Conservation (phyloP, 2,113 vertebrate species). For the Zosterops japonicus region DNA sequence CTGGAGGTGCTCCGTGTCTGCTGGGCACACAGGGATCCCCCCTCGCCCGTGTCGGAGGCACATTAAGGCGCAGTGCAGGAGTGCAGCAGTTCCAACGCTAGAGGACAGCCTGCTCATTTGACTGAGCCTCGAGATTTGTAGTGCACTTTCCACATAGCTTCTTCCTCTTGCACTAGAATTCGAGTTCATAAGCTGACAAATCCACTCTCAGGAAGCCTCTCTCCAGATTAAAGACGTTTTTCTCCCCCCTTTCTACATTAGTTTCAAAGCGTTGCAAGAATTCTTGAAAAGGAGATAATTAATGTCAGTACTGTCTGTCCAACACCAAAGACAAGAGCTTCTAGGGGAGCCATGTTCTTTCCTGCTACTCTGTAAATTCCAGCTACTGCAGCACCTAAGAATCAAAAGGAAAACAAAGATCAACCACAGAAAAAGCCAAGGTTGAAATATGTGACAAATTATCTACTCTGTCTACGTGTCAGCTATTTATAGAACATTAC, state of each 20-base stretch:
- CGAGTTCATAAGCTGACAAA: neutral
- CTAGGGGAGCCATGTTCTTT: conserved; percentile 94
- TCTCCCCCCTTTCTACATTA: neutral
- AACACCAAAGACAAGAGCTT: conserved; percentile 93
- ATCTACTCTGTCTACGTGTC: neutral
- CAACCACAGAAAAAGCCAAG: neutral
- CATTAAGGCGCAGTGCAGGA: conserved; percentile 71
- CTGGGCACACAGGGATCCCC: neutral
- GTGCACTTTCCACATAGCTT: conserved; percentile 8
- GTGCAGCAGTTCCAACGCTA: conserved; percentile 67
- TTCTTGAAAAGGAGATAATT: conserved; percentile 92
- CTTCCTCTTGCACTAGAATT: neutral
- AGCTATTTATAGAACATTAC: neutral
- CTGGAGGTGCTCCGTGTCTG: conserved; percentile 63
- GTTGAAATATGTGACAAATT: neutral
- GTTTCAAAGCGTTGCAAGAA: conserved; percentile 92
- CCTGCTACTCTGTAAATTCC: conserved; percentile 96
- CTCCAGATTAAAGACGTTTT: neutral
- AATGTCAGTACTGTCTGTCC: conserved; percentile 92
- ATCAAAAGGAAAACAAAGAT: neutral
- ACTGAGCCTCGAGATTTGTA: conserved; percentile 5
- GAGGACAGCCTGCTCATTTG: conserved; percentile 59
- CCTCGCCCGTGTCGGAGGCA: conserved; percentile 70
- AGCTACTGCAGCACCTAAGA: conserved; percentile 90
- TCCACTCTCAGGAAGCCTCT: conserved; percentile 29